phyloP scores from a whole-genome alignment of 2,888 invertebrate species.

The Teleiodes luculella region DNA sequence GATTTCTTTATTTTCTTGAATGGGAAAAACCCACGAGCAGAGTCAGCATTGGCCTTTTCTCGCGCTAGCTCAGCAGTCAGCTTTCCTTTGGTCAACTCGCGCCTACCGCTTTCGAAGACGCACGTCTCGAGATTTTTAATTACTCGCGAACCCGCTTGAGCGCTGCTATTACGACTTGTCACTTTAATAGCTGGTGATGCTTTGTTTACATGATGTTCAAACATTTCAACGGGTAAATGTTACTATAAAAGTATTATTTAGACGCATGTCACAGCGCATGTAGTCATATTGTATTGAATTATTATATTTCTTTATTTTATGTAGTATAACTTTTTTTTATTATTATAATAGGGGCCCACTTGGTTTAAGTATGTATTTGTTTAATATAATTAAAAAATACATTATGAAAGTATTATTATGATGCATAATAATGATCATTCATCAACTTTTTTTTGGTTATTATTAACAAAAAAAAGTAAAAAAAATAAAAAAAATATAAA shows the following conservation, averaged over 20 bases:
- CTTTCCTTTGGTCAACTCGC: conserved; percentile 46
- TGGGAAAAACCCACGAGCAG: not conserved
- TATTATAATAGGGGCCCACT: too few species aligned
- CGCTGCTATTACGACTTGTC: conserved; percentile 26
- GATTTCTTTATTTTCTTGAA: not conserved
- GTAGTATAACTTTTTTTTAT: too few species aligned
- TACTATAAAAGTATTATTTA: not conserved
- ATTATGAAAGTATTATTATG: too few species aligned
- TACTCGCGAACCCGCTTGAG: conserved; percentile 43
- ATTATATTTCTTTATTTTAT: too few species aligned
- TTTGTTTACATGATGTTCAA: conserved; percentile 23
- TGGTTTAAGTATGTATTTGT: too few species aligned
- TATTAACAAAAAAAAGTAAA: too few species aligned
- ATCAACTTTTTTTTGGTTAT: too few species aligned
- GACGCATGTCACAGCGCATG: too few species aligned
- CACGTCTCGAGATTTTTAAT: conserved; percentile 64
- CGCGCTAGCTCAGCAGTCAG: conserved; percentile 30
- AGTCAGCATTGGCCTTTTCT: not conserved
- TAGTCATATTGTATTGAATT: too few species aligned
- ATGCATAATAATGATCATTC: too few species aligned
- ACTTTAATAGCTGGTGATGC: conserved; percentile 12
- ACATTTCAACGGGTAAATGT: not conserved
- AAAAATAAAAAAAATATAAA: too few species aligned
- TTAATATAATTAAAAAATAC: too few species aligned
- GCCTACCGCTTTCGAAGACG: conserved; percentile 61